Conservation (phyloP, 2,113 vertebrate species). For the Phrynosoma platyrhinos region DNA sequence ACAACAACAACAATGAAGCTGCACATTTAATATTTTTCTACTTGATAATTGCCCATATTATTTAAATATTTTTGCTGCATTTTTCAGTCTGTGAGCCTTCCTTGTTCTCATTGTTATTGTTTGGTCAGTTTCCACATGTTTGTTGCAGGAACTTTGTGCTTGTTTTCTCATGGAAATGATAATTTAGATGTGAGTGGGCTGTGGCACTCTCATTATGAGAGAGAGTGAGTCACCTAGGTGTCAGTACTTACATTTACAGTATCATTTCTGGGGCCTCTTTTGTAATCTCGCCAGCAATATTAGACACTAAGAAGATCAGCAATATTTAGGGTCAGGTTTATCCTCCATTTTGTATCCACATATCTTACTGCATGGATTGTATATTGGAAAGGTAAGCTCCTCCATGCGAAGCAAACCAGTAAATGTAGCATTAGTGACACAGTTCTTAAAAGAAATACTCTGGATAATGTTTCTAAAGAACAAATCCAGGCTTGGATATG, state of each 20-base stretch:
- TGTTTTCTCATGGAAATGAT: neutral
- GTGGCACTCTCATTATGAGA: neutral
- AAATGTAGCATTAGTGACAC: neutral
- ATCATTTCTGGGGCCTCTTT: neutral
- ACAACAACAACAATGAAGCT: too few species aligned
- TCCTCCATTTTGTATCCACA: neutral
- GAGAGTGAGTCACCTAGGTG: neutral
- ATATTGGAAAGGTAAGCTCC: neutral
- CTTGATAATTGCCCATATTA: neutral
- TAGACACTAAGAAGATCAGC: neutral
- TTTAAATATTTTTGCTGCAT: too few species aligned
- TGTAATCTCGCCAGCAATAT: neutral
- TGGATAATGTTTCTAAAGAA: neutral
- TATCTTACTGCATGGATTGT: neutral
- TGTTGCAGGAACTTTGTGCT: neutral
- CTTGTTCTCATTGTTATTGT: neutral
- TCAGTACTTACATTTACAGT: neutral
- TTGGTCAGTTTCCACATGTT: neutral
- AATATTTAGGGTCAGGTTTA: neutral
- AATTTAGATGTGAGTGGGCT: neutral
- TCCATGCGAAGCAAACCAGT: neutral
- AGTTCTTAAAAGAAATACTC: neutral
- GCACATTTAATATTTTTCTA: neutral
- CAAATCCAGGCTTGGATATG: too few species aligned
- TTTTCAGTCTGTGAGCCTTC: neutral